Percentiles rank a stretch among this genome's conserved stretches.
Conservation (phyloP, 2,888 invertebrate species). For the Mythimna ferrago region DNA sequence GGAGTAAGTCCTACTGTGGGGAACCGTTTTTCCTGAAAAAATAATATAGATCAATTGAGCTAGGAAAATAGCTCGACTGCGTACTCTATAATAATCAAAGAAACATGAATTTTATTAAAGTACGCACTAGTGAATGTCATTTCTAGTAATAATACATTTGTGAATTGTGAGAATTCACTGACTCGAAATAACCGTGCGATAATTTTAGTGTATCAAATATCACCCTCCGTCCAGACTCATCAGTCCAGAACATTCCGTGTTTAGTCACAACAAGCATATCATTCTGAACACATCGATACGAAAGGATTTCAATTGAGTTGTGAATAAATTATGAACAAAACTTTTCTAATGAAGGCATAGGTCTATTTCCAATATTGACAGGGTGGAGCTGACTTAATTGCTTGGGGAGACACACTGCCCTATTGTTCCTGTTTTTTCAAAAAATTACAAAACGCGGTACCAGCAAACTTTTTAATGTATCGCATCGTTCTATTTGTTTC, state of each 20-base stretch:
- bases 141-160: conserved; percentile 55
- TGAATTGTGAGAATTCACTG: conserved; percentile 62
- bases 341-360: conserved; percentile 57
- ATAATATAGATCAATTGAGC: too few relatives aligned
- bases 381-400: conserved; percentile 53
- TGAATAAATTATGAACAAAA: conserved; percentile 58
- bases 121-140: conserved; percentile 33
- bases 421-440: conserved; percentile 55
- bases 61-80: too few relatives aligned
- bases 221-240: conserved; percentile 42
- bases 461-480: conserved; percentile 76
- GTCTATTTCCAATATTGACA: conserved; percentile 52
- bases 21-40: too few relatives aligned
- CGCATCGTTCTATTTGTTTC: conserved; percentile 72
- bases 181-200: conserved; percentile 66
- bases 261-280: conserved; percentile 53
- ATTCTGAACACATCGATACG: conserved; percentile 52
- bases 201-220: conserved; percentile 68
- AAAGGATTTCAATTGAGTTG: conserved; percentile 57
- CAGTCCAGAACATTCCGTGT: conserved; percentile 22
- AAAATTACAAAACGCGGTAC: conserved; percentile 70
- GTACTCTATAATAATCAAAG: too few relatives aligned
- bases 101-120: not conserved
- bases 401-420: conserved; percentile 28
- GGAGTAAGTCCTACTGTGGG: too few relatives aligned